These are phyloP conservation scores for Agriopis leucophaearia DNA, from an alignment of 2,888 invertebrate species.

Conservation along the genomic window DNA sequence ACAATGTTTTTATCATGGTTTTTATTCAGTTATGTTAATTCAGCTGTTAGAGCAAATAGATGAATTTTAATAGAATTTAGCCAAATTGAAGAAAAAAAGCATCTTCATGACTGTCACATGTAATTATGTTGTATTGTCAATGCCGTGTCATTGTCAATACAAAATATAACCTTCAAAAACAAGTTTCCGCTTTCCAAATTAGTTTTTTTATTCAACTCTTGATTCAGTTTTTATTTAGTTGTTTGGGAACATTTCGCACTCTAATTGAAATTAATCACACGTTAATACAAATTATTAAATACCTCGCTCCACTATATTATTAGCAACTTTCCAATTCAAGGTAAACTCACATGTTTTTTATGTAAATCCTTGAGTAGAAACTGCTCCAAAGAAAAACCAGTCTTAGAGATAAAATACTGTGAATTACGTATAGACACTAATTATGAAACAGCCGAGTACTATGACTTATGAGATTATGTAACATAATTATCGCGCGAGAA, in stretches of 20 bases:
- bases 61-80: no score
- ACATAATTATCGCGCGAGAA: slow-evolving; percentile 43
- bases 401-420: slow-evolving; percentile 2
- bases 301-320: not conserved
- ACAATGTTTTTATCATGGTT: no score
- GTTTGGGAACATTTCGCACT: not conserved
- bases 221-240: not conserved
- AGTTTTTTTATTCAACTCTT: not conserved
- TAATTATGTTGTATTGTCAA: no score
- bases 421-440: slow-evolving; percentile 2
- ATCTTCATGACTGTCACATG: no score
- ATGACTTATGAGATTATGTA: slow-evolving; percentile 35
- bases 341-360: not conserved
- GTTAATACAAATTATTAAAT: not conserved
- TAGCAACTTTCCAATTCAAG: not conserved
- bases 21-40: no score
- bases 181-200: not conserved
- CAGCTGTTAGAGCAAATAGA: no score
- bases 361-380: not conserved
- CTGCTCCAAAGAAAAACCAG: not conserved
- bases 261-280: not conserved
- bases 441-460: slow-evolving; percentile 9
- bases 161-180: not conserved
- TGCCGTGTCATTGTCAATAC: no score
- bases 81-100: no score